Conservation (phyloP, 2,888 invertebrate genomes). For the Eristalis tenax region DNA sequence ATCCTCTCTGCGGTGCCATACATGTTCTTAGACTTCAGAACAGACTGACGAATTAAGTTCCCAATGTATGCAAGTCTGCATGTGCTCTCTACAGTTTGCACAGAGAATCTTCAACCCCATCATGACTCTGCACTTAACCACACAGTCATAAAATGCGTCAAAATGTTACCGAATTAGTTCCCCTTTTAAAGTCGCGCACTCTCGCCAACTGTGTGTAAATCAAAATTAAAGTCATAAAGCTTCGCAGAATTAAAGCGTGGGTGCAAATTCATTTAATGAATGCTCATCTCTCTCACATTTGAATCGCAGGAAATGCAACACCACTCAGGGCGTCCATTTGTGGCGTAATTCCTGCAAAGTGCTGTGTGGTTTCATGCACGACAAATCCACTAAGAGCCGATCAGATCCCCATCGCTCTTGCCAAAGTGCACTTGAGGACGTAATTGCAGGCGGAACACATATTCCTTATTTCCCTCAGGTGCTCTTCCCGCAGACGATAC, state of each 20-base stretch:
- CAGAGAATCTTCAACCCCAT: too few species aligned
- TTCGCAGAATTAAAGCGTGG: background rate
- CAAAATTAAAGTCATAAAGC: background rate
- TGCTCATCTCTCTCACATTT: background rate
- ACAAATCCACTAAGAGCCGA: conserved; percentile 24
- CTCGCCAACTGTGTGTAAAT: background rate
- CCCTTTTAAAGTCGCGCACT: background rate
- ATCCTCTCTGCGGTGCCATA: too few species aligned
- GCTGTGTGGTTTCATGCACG: conserved; percentile 20
- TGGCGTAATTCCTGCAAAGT: background rate
- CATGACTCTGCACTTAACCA: too few species aligned
- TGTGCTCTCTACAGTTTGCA: too few species aligned
- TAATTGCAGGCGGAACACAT: conserved; percentile 49
- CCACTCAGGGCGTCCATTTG: background rate
- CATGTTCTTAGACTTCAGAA: too few species aligned
- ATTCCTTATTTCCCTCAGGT: conserved; percentile 48
- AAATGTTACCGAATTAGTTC: background rate
- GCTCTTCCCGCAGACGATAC: conserved; percentile 15
- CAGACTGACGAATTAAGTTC: too few species aligned
- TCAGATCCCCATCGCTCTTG: conserved; percentile 26
- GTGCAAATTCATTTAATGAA: background rate
- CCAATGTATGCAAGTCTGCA: too few species aligned
- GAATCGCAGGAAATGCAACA: conserved; percentile 23
- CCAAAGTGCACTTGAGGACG: conserved; percentile 48
- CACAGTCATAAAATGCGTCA: too few species aligned